Evolutionary conservation across 2,888 invertebrate genomes (phyloP).

Genomic region (Limnephilus lunatus): DNA sequence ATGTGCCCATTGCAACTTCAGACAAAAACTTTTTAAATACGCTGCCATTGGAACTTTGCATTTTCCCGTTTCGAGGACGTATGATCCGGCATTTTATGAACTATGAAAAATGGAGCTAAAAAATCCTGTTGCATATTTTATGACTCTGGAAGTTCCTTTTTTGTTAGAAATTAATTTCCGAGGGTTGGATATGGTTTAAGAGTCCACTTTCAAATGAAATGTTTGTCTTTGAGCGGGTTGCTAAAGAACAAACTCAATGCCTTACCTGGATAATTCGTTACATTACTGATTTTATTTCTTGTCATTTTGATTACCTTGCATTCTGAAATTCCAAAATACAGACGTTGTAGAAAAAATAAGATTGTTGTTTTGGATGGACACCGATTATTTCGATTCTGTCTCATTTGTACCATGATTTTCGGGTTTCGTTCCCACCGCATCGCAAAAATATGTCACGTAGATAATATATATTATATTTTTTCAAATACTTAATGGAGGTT

Average conservation of each 20-base stretch:
- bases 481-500: neutral
- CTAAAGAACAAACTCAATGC: neutral
- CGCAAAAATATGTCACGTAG: neutral
- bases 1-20: neutral
- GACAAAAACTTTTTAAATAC: constrained; percentile 30
- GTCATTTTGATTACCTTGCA: neutral
- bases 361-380: too few species aligned
- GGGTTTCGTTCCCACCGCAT: neutral
- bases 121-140: constrained; percentile 44
- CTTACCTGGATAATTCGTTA: neutral
- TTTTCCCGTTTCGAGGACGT: constrained; percentile 17
- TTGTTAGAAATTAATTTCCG: constrained; percentile 34
- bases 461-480: too few species aligned
- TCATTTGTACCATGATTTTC: neutral
- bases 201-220: neutral
- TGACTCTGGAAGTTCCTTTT: constrained; percentile 21
- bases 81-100: neutral
- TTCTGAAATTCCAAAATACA: too few species aligned
- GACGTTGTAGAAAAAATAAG: neutral
- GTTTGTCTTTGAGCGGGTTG: neutral
- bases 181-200: neutral
- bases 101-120: constrained; percentile 38
- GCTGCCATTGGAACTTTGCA: neutral
- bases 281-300: neutral
- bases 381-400: neutral